Evolutionary conservation across 64 coral and sea anemone species (phyloP), one percentile per base, ranked within the genome.

Genomic region (Catalaphyllia jardinei): DNA sequence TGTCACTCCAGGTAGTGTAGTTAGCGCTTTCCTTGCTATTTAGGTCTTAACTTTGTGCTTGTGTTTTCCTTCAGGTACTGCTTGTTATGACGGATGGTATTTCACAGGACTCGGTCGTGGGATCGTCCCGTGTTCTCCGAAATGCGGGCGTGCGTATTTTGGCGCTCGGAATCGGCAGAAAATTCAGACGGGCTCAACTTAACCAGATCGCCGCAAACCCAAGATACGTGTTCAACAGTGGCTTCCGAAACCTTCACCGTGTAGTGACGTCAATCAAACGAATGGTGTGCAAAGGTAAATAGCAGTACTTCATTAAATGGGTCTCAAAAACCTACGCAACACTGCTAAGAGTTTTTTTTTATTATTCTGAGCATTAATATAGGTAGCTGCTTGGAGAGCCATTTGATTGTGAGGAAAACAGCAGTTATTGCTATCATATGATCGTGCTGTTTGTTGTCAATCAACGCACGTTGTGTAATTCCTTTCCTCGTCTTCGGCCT

Each of bases 201-300:
- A 62, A 60, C 22, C 91, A 90, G 8, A 96, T 93, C 31, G 75
- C 94, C 11, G 74, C 74, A 4, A 90, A 73, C 33, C 71, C 38
- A 22, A 33, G 82, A 52, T 76, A 93, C 28, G 88, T 96, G 54
- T 96, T 96, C 60, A 96, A 69, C 35, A 87, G 82, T 28, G 69
- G 60, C 52, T 96, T 96, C 76, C 90, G 77, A 76, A 33, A 63
- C n/a, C 76, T 96, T 10, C 54, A 49, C 65, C 42, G 55, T 67
- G 60, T 91, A 17, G 94, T 96, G 9, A 74, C 55, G 20, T 60
- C 63, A 6, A 93, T 96, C 76, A 96, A 96, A 79, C 86, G 75
- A 29, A 87, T 62, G 25, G 83, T 76, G 28, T 96, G 94, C 17
- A 82, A 91, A 80, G 69, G 75, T 88, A 71, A 85, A 16, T 85